These are phyloP conservation scores for Meleagris gallopavo DNA, from an alignment of 2,113 vertebrate species.

Conservation along the genomic window DNA sequence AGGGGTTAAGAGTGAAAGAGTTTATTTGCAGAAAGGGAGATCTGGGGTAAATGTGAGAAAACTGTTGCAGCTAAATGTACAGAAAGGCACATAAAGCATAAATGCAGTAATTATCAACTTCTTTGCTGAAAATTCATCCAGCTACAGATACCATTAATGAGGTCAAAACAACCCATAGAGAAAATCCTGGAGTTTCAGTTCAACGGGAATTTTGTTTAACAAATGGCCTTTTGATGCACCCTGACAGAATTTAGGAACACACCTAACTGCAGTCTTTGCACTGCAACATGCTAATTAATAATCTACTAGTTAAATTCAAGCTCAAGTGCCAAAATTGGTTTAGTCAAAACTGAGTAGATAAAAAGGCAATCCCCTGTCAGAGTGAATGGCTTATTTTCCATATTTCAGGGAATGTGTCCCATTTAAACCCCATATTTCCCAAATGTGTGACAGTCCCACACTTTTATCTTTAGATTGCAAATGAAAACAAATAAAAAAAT, in stretches of 20 bases:
- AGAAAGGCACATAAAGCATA: not conserved
- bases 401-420: not conserved
- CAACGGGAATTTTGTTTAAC: not conserved
- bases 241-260: not conserved
- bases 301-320: not conserved
- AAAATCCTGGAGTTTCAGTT: not conserved
- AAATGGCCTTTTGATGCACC: not conserved
- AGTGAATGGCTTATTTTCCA: rapidly evolving
- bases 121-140: not conserved
- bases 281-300: not conserved
- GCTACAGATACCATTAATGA: not conserved
- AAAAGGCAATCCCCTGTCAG: not conserved
- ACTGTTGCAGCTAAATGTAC: not conserved
- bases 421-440: not conserved
- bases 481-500: not conserved
- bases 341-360: not conserved
- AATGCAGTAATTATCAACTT: not conserved
- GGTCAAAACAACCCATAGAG: not conserved
- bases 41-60: not conserved
- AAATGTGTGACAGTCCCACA: not conserved
- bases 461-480: not conserved
- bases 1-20: not conserved
- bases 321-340: not conserved
- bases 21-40: not conserved
- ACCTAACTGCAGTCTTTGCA: not conserved